A percentile compares a stretch with the other conserved stretches of the same genome.
Evolutionary conservation across 2,797 vertebrate species (phyloP).

Genomic region (Zonotrichia albicollis): DNA sequence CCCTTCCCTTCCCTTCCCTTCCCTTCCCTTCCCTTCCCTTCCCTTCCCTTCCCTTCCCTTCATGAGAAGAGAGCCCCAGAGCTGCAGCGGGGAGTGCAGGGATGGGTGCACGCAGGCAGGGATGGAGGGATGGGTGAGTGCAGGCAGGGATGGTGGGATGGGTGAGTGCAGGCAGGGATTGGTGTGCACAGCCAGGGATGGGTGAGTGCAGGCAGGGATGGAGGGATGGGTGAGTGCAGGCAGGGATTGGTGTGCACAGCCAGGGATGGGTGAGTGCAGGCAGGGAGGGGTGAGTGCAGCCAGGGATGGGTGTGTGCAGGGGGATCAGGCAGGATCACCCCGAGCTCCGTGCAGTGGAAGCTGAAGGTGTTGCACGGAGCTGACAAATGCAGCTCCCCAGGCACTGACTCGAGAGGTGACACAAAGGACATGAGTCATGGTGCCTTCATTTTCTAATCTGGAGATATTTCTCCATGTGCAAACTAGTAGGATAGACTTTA

Average conservation of each 20-base stretch:
- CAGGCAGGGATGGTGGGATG: too few relatives aligned
- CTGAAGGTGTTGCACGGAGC: conserved; percentile 71
- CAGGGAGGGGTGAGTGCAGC: conserved; percentile 62
- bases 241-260: too few relatives aligned
- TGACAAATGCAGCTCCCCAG: conserved; percentile 73
- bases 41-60: too few relatives aligned
- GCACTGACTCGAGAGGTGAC: conserved; percentile 65
- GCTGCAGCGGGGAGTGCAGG: conserved; percentile 12
- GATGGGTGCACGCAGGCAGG: too few relatives aligned
- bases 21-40: too few relatives aligned
- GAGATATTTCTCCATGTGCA: conserved; percentile 75
- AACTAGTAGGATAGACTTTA: conserved; percentile 59
- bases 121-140: too few relatives aligned
- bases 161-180: conserved; percentile 61
- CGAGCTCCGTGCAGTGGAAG: conserved; percentile 73
- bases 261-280: conserved; percentile 20
- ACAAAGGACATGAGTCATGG: conserved; percentile 57
- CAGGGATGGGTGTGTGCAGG: conserved; percentile 66
- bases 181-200: conserved; percentile 58
- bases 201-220: neutral
- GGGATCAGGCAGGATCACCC: conserved; percentile 65
- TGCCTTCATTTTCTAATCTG: conserved; percentile 79
- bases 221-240: too few relatives aligned
- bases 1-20: too few relatives aligned
- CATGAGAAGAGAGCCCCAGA: conserved; percentile 77